Percentiles rank a stretch among this genome's conserved stretches.
Conservation (phyloP, 2,888 invertebrate genomes). For the Pogonocherus hispidulus region DNA sequence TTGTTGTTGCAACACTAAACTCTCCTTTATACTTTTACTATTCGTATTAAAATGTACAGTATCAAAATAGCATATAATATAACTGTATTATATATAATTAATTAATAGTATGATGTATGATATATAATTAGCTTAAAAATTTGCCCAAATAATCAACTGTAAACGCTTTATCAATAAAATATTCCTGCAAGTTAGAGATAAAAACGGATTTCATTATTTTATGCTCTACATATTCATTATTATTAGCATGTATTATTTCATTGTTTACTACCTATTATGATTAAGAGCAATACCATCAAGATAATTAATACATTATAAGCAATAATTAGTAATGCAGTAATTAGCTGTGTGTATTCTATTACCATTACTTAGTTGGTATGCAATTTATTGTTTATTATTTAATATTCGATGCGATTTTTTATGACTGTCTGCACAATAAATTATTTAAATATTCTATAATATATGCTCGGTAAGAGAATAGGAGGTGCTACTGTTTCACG, state of each 20-base stretch:
- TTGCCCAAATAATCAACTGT: background rate
- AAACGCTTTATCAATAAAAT: background rate
- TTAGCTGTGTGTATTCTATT: background rate
- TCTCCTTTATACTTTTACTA: too few species aligned
- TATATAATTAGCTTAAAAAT: too few species aligned
- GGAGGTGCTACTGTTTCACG: too few species aligned
- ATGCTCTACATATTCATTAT: constrained; percentile 6
- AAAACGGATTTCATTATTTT: background rate
- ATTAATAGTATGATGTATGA: too few species aligned
- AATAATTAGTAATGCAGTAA: background rate
- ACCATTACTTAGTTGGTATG: background rate
- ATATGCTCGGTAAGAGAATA: too few species aligned
- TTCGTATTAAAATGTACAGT: too few species aligned
- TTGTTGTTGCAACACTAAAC: too few species aligned
- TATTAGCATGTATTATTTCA: background rate
- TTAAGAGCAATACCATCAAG: background rate
- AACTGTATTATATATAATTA: too few species aligned
- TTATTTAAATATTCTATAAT: too few species aligned
- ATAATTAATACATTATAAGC: background rate
- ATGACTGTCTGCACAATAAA: too few species aligned
- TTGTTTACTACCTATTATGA: constrained; percentile 4
- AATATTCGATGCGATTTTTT: background rate
- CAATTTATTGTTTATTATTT: background rate
- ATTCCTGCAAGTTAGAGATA: background rate
- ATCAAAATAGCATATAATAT: too few species aligned